Percentiles rank a stretch among this genome's conserved stretches.
These are phyloP conservation scores for Julus scandinavius DNA, from an alignment of 2,888 invertebrate species.

Conservation along the genomic window DNA sequence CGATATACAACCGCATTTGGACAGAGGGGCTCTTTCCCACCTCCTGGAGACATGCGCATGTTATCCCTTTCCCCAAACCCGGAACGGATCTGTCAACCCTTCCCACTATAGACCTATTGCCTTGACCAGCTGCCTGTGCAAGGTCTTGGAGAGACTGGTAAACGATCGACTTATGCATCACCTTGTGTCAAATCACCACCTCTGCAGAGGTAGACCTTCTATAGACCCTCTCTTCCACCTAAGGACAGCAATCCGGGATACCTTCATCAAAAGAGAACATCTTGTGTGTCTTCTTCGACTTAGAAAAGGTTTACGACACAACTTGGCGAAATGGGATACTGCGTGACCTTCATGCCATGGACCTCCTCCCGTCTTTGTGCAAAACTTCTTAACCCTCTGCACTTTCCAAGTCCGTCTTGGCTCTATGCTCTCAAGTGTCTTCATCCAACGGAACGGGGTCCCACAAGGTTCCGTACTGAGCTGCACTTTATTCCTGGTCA, in stretches of 20 bases:
- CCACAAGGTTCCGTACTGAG: slow-evolving; percentile 48
- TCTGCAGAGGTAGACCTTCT: not conserved
- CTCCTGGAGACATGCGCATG: not conserved
- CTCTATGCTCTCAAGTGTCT: not conserved
- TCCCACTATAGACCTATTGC: not conserved
- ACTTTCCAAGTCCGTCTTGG: slow-evolving; percentile 45
- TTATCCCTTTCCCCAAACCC: not conserved
- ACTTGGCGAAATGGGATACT: slow-evolving; percentile 50
- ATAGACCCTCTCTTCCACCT: not conserved
- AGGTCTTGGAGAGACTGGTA: not conserved
- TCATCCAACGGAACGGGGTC: slow-evolving; percentile 33
- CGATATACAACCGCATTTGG: not conserved
- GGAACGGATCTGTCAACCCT: not conserved
- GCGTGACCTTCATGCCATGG: not conserved
- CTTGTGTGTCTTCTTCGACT: slow-evolving; percentile 18
- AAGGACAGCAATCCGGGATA: not conserved
- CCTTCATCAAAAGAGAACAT: not conserved
- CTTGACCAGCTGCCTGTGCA: not conserved
- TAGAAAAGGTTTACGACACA: slow-evolving; percentile 52
- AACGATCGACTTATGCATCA: not conserved
- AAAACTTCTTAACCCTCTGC: not conserved
- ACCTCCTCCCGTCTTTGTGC: not conserved
- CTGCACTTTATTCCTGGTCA: not conserved
- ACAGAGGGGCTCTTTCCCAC: not conserved
- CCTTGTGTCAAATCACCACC: not conserved